These are phyloP conservation scores for Origma solitaria DNA, from an alignment of 2,113 vertebrate genomes.

Conservation along the genomic window DNA sequence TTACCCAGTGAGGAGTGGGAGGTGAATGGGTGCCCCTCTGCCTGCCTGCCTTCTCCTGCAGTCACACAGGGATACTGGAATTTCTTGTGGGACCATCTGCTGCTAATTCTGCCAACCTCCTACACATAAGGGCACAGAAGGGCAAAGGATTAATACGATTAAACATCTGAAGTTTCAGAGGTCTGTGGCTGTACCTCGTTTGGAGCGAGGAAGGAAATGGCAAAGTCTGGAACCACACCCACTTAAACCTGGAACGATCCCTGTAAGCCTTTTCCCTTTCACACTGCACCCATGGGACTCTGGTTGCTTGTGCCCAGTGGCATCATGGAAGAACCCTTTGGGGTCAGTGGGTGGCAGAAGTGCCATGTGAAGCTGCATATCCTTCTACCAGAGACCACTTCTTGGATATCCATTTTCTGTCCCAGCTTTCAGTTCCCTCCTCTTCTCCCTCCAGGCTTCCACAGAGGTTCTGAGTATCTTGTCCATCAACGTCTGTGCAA, in stretches of 20 bases:
- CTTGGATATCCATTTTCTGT: not conserved
- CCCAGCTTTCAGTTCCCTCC: not conserved
- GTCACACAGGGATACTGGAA: not conserved
- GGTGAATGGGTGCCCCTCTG: not conserved
- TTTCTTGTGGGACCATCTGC: not conserved
- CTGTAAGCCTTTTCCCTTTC: not conserved
- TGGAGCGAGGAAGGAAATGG: not conserved
- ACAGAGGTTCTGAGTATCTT: not conserved
- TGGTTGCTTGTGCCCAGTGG: not conserved
- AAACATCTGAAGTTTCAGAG: not conserved
- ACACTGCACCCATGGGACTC: not conserved
- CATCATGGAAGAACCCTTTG: not conserved
- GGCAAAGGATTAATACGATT: not conserved
- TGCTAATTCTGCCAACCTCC: not conserved
- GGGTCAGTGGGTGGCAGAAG: not conserved
- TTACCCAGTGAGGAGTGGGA: not conserved
- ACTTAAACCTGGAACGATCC: not conserved
- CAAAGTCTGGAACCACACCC: not conserved
- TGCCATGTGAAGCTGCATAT: accelerated
- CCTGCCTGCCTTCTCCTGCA: not conserved
- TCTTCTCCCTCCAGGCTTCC: not conserved
- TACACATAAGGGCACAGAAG: not conserved
- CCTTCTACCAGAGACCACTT: not conserved
- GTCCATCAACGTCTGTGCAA: not conserved
- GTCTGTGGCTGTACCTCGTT: not conserved